A percentile compares a stretch with the other conserved stretches of the same genome.
Evolutionary conservation across 2,888 invertebrate genomes (phyloP).

Genomic region (Spatulosminthurus flaviceps): DNA sequence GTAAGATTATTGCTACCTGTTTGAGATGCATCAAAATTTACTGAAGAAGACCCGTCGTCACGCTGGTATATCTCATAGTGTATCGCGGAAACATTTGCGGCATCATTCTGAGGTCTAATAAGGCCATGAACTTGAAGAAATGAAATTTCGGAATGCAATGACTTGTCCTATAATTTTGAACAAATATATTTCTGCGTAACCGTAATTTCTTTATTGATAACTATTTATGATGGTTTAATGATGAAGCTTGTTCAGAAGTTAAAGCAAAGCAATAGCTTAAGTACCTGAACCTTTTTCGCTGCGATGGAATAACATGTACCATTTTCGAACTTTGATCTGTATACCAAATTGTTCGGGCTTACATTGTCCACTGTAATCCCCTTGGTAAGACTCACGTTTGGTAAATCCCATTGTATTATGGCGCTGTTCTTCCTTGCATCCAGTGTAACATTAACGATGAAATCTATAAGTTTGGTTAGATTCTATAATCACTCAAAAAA

Average conservation of each 20-base stretch:
- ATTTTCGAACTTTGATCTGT: background rate
- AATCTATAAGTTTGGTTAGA: too few species aligned
- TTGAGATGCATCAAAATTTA: background rate
- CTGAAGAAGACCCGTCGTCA: background rate
- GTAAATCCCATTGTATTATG: background rate
- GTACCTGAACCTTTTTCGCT: constrained; percentile 13
- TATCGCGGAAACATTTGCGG: background rate
- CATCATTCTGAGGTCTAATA: background rate
- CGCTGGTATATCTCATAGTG: constrained; percentile 8
- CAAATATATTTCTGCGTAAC: too few species aligned
- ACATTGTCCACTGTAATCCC: background rate
- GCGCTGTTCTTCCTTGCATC: background rate
- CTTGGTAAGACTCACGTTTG: background rate
- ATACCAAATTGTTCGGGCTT: background rate
- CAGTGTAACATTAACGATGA: background rate
- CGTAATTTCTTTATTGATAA: too few species aligned
- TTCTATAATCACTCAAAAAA: too few species aligned
- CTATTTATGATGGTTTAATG: too few species aligned
- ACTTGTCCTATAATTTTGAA: background rate
- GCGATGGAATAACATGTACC: constrained; percentile 23
- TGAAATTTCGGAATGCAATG: too few species aligned
- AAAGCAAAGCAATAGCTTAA: too few species aligned
- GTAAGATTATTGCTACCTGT: too few species aligned
- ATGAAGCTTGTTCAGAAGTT: too few species aligned
- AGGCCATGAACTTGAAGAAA: background rate